Percentiles rank a stretch among this genome's conserved stretches.
Conservation (phyloP, 2,113 vertebrate species). For the Scophthalmus maximus region DNA sequence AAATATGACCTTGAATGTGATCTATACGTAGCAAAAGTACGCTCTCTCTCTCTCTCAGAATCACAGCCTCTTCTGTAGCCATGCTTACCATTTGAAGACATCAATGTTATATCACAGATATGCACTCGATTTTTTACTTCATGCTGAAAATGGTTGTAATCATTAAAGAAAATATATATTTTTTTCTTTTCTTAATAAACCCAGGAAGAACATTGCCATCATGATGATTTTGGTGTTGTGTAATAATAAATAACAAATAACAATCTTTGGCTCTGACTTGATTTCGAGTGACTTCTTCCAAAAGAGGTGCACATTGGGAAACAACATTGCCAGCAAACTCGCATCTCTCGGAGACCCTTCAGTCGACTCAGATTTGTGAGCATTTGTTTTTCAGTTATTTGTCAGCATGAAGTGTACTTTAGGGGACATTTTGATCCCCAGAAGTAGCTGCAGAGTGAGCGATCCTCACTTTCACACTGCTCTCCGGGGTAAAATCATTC, state of each 20-base stretch:
- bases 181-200: not conserved
- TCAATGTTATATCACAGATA: not conserved
- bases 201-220: not conserved
- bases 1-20: slow-evolving; percentile 44
- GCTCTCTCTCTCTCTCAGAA: not conserved
- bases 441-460: too few relatives aligned
- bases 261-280: not conserved
- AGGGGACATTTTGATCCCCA: too few relatives aligned
- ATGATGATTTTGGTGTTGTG: not conserved
- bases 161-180: too few relatives aligned
- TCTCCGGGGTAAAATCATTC: not conserved
- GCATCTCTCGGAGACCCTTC: not conserved
- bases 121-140: too few relatives aligned
- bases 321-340: slow-evolving; percentile 34
- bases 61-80: slow-evolving; percentile 1
- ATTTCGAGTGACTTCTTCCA: slow-evolving; percentile 13
- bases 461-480: too few relatives aligned
- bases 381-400: too few relatives aligned
- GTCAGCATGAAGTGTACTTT: not conserved
- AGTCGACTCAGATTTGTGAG: not conserved
- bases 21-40: too few relatives aligned
- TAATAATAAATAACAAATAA: too few relatives aligned
- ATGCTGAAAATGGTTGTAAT: too few relatives aligned
- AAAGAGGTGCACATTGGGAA: slow-evolving; percentile 42
- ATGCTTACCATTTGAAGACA: not conserved